Conservation (phyloP, 2,113 vertebrate genomes). For the Oncorhynchus kisutch region DNA sequence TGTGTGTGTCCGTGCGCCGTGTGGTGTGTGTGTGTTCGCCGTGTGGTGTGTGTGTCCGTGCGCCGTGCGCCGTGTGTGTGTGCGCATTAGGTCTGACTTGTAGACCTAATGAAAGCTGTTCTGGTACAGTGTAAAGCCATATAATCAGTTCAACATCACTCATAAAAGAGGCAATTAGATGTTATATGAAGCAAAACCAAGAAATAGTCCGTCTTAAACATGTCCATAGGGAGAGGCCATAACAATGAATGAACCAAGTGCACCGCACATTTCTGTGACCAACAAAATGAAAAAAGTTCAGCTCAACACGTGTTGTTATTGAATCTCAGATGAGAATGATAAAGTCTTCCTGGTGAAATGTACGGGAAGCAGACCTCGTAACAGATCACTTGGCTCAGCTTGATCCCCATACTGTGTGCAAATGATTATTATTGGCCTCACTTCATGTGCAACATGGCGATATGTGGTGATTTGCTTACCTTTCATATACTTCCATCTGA, state of each 20-base stretch:
- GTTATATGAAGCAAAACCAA: constrained; percentile 28
- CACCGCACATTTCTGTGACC: no score
- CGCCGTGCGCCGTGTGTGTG: background rate
- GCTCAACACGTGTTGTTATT: background rate
- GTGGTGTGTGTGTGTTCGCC: background rate
- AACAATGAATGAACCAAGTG: constrained; percentile 7
- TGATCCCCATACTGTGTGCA: background rate
- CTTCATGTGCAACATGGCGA: no score
- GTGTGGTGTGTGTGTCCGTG: no score
- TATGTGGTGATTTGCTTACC: no score
- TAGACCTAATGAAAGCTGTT: background rate
- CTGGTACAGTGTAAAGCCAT: constrained; percentile 13
- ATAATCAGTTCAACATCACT: background rate
- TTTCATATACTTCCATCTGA: no score
- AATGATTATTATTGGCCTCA: background rate
- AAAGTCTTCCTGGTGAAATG: background rate
- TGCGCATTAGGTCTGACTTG: background rate
- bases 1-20: background rate
- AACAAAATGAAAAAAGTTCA: background rate
- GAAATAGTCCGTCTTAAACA: constrained; percentile 23
- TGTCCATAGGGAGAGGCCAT: constrained; percentile 1
- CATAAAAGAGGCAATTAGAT: constrained; percentile 31
- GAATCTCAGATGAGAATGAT: background rate
- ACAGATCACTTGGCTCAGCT: background rate
- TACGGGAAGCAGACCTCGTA: background rate